Evolutionary conservation across 2,888 invertebrate species (phyloP), one percentile per base, ranked within the genome.

Genomic region (Pinctada fucata): DNA sequence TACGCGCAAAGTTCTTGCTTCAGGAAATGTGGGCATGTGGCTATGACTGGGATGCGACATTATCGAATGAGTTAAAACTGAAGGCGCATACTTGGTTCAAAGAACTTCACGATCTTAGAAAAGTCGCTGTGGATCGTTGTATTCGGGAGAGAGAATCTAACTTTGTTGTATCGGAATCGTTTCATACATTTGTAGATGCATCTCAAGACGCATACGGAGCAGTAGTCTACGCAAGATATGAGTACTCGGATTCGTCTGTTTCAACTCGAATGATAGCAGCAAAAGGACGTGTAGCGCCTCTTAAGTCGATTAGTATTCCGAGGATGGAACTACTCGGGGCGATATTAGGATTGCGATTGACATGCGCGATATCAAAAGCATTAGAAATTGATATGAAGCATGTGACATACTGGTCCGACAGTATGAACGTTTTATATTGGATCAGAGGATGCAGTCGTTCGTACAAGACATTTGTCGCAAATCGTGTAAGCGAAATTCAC

Each of bases 41-140:
- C 10, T 45, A 85, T 10, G 85, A 84, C 3, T 90, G 89, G 88
- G 89, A 89, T 77, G 87, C 88, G 16, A 79, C 79, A 51, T 48
- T 88, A 2, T 64, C 16, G 10, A 63, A 70, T 1, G 49, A 49
- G 4, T 13, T 79, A 6, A 58, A 48, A 6, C 52, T 49, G 13
- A 79, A 79, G n/a, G 73, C 76, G 2, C 64, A 69, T 5, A 48
- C 71, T 58, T 84, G 84, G 82, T 80, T 83, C 16, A n/a, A 50
- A 65, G 83, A 85, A 79, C 65, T 84, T 3, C 49, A 63, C 0
- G 73, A 76, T 2, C 51, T 83, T 50, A 48, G 31, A 16, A 4
- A 72, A 6, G 71, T 84, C 31, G 10, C 48, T 48, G 75, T 86
- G 10, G 78, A 82, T 2, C 74, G 84, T 70, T 79, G 83, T 75